Base-by-base conservation (phyloP, 1,140 invertebrate genomes). In the Penaeus indicus region DNA sequence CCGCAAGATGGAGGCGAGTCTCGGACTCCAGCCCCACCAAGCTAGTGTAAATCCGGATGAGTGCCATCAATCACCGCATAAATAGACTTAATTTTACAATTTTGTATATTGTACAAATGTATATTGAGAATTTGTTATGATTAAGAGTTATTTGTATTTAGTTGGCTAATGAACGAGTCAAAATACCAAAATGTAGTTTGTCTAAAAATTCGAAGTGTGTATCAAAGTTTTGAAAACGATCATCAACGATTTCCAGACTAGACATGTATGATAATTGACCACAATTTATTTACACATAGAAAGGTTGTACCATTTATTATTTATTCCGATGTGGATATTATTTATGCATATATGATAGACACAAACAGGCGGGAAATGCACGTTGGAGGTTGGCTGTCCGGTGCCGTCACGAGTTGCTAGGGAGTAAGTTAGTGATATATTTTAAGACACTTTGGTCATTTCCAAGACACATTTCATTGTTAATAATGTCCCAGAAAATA, bases 81-180 rank as follows among this genome's bases (percentile, higher is more conserved):
- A 88, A 88, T 88, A 88, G 87, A 78, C 38, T 88, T 88, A 88
- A 64, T 84, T 88, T 88, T 88, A 78, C 87, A 88, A 79, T 88
- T 88, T 88, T 88, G 87, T 88, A 88, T 88, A 88, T 88, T 88
- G 87, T 88, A 88, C 87, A 88, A 88, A 88, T 88, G 81, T 88
- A 88, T 88, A 88, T 84, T 80, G 75, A 69, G 67, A 64, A 75
- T 88, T 67, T 61, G 64, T 88, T 78, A 88, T 88, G 72, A 88
- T 88, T 88, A 88, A 88, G 87, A 84, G 64, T 54, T 77, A 77
- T 88, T 88, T 88, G 87, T 88, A 88, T 88, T 88, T 84, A 84
- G 87, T 88, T 88, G 47, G 80, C 80, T 82, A 16, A 78, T 25
- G 54, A 42, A 62, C 54, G 62, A 79, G 69, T 75, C 67, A 79